Base-by-base conservation (phyloP, 1,140 invertebrate species). In the Eupeodes corollae region DNA sequence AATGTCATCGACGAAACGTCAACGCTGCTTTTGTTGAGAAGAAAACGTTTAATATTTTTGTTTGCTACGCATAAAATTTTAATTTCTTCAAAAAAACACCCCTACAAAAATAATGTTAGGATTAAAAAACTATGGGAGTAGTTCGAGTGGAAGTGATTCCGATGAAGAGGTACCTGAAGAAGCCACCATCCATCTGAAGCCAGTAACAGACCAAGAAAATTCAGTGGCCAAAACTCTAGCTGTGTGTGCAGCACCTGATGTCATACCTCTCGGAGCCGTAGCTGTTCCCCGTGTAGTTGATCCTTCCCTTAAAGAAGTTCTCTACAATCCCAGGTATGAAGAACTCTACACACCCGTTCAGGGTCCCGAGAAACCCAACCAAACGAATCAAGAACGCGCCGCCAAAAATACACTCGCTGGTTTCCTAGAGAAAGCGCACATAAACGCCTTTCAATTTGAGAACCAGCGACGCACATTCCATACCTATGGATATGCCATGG, bases 391-490 rank as follows among this genome's bases (percentile, higher is more conserved):
- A 61, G 83, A 91, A 68, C 80, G 77, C 54, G 86, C 91, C 2
- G 62, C 74, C 2, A 89, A 91, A 64, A 99, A 99, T 67, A 95
- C 87, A 49, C 70, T 99, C 1, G 84, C 94, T 19, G 97, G 96
- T 12, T 96, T 83, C 76, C 86, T 97, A 5, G 97, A 99, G 67
- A 79, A 85, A 56, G 91, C 94, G 5, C 89, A 97, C 70, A 82
- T 99, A 26, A 97, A 84, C 72, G 88, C 91, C 58, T 99, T 98
- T 71, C 88, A 98, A 56, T 99, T 99, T 79, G 96, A 99, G 72
- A 94, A 91, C 67, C 94, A 99, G 63, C 76, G 96, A 52, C 75
- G 92, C 63, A 98, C 93, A 11, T 99, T 99, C 70, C 75, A 81
- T 30, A 91, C 88, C 62, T 96, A 88, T 73, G 91, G 93, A n/a